Percentiles rank a stretch among this genome's conserved stretches.
phyloP scores from a whole-genome alignment of 2,113 vertebrate genomes.

The Lagopus muta region DNA sequence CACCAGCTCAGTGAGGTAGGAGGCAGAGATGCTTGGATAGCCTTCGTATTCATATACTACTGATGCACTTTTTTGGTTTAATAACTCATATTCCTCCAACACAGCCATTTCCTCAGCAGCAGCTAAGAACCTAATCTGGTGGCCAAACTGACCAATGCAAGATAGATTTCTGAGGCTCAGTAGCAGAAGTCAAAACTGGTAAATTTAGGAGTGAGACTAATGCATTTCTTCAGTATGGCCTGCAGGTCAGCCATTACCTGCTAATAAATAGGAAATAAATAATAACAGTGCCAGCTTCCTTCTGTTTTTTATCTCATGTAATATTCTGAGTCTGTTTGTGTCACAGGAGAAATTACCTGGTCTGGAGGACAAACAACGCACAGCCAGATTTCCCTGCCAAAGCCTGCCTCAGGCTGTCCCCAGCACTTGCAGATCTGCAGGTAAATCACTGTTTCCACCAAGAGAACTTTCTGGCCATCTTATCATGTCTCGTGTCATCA shows the following conservation, averaged over 20 bases:
- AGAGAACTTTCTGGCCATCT: slow-evolving; percentile 1
- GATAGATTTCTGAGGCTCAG: background rate
- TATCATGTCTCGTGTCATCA: background rate
- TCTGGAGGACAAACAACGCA: background rate
- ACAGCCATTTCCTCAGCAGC: background rate
- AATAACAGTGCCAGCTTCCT: background rate
- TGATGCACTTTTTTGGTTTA: background rate
- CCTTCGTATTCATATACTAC: background rate
- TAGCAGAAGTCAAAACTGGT: background rate
- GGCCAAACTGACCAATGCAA: background rate
- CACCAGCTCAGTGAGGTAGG: background rate
- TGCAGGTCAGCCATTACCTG: background rate
- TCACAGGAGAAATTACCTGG: slow-evolving; percentile 6
- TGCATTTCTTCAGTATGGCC: background rate
- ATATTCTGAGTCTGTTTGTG: background rate
- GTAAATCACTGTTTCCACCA: background rate
- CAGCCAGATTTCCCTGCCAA: background rate
- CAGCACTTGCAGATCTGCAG: background rate
- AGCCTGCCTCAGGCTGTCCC: background rate
- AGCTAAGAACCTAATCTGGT: background rate
- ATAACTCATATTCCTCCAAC: background rate
- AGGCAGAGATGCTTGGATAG: background rate
- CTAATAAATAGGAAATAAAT: slow-evolving; percentile 29
- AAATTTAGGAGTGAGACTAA: background rate
- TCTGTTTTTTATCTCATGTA: background rate